phyloP scores from a whole-genome alignment of 2,888 invertebrate species.

The Lepas anatifera region DNA sequence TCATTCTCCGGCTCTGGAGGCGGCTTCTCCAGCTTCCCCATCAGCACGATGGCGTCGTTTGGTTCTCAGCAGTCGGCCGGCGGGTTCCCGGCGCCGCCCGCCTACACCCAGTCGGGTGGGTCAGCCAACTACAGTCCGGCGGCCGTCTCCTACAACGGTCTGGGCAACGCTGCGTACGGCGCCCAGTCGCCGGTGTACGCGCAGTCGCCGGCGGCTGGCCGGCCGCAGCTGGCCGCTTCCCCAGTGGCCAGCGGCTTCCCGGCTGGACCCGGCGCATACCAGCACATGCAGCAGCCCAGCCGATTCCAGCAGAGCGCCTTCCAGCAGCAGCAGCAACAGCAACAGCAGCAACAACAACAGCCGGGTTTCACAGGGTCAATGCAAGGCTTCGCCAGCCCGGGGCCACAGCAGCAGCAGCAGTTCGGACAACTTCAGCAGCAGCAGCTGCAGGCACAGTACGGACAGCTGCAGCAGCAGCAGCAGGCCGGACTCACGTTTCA shows the following conservation, averaged over 20 bases:
- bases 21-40: neutral
- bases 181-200: neutral
- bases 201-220: neutral
- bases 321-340: conserved; percentile 2
- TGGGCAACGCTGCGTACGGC: neutral
- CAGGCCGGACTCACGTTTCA: neutral
- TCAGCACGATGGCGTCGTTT: neutral
- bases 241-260: neutral
- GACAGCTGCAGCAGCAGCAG: neutral
- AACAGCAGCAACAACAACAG: neutral
- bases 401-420: neutral
- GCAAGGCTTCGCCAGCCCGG: neutral
- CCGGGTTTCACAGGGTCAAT: neutral
- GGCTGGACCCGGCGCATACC: neutral
- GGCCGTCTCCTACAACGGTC: neutral
- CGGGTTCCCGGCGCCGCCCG: conserved; percentile 2
- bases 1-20: neutral
- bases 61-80: neutral
- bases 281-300: neutral
- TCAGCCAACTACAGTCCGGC: neutral
- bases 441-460: conserved; percentile 4
- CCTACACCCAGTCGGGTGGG: conserved; percentile 8
- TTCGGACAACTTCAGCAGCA: neutral
- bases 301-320: neutral
- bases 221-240: neutral